phyloP scores from a whole-genome alignment of 2,888 invertebrate species.

The Amphipyra berbera region DNA sequence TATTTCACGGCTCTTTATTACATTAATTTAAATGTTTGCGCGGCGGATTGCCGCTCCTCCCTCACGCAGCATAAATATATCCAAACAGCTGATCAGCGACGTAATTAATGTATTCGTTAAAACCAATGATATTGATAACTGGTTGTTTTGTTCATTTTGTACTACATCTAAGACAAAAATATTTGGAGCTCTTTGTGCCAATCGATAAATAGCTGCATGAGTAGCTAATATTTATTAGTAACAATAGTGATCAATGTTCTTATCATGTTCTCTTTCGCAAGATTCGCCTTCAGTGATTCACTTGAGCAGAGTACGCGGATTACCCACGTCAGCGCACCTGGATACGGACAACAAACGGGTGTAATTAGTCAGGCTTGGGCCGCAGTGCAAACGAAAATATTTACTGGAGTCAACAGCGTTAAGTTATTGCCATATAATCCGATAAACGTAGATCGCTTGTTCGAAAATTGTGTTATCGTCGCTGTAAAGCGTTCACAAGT shows the following conservation, averaged over 20 bases:
- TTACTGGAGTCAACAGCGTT: conserved; percentile 77
- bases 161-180: not conserved
- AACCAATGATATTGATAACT: not conserved
- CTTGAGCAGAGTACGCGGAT: conserved; percentile 65
- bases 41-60: conserved; percentile 74
- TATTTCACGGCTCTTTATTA: conserved; percentile 87
- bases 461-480: conserved; percentile 86
- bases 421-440: conserved; percentile 86
- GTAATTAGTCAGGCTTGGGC: conserved; percentile 83
- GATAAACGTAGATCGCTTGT: conserved; percentile 83
- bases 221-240: not conserved
- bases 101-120: conserved; percentile 27
- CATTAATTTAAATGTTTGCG: conserved; percentile 90
- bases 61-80: conserved; percentile 70
- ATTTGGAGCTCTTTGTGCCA: not conserved
- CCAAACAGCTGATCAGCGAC: conserved; percentile 56
- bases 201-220: not conserved
- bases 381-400: conserved; percentile 80
- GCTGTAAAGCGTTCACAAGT: conserved; percentile 87
- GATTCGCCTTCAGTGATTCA: conserved; percentile 17
- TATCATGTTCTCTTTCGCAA: not conserved
- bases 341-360: conserved; percentile 74
- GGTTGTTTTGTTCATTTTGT: not conserved
- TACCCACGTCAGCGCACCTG: conserved; percentile 82
- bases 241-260: not conserved